Evolutionary conservation across 2,113 vertebrate species (phyloP).

Genomic region (Leptobrachium ailaonicum): DNA sequence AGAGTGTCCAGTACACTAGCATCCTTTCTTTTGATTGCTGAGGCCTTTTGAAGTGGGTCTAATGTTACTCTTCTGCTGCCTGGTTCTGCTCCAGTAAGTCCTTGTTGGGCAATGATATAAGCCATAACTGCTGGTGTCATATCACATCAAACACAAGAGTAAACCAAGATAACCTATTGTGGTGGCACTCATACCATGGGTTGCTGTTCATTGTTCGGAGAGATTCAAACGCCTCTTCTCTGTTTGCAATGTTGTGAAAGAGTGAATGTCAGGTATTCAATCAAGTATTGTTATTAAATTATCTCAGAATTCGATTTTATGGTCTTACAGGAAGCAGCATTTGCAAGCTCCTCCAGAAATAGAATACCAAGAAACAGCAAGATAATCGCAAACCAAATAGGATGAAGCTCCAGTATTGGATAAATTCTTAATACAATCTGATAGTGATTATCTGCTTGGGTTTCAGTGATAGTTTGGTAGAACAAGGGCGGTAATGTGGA

Average conservation of each 20-base stretch:
- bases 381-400: constrained; percentile 13
- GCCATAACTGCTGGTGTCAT: too few relatives aligned
- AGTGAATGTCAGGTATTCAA: constrained; percentile 41
- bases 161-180: too few relatives aligned
- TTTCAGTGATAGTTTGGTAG: not conserved
- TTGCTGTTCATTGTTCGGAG: too few relatives aligned
- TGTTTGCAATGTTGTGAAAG: not conserved
- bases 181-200: too few relatives aligned
- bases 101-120: too few relatives aligned
- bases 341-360: constrained; percentile 44
- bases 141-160: too few relatives aligned
- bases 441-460: constrained; percentile 29
- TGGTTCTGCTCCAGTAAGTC: too few relatives aligned
- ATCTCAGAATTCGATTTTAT: constrained; percentile 44
- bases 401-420: constrained; percentile 3
- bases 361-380: constrained; percentile 39
- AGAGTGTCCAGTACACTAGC: not conserved
- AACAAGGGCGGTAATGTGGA: too few relatives aligned
- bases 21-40: not conserved
- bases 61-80: too few relatives aligned
- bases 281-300: constrained; percentile 50
- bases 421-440: constrained; percentile 37
- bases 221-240: not conserved
- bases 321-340: constrained; percentile 49
- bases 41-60: too few relatives aligned